These are phyloP conservation scores for Lagodon rhomboides DNA, from an alignment of 2,797 vertebrate genomes.

Conservation along the genomic window DNA sequence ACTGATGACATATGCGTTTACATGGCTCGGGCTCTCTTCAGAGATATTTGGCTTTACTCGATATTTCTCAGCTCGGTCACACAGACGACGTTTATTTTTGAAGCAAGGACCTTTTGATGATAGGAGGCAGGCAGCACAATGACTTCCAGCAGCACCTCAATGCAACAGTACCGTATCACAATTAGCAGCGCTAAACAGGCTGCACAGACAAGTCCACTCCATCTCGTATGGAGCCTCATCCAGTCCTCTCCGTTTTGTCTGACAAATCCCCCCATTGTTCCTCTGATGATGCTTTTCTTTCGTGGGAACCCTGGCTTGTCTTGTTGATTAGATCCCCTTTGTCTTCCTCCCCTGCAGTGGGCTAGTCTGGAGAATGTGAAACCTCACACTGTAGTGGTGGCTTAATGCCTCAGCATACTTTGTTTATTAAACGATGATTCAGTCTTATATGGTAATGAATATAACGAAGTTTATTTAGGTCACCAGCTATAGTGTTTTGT, in stretches of 20 bases:
- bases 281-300: conserved; percentile 86
- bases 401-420: conserved; percentile 83
- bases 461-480: conserved; percentile 69
- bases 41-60: conserved; percentile 71
- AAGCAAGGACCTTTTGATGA: conserved; percentile 83
- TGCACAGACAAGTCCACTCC: conserved; percentile 84
- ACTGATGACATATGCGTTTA: conserved; percentile 52
- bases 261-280: conserved; percentile 87
- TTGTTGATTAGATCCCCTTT: conserved; percentile 88
- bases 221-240: conserved; percentile 86
- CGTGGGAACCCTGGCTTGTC: conserved; percentile 88
- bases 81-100: conserved; percentile 74
- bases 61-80: conserved; percentile 76
- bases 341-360: conserved; percentile 84
- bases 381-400: conserved; percentile 81
- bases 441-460: conserved; percentile 71
- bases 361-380: conserved; percentile 83
- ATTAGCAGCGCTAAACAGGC: conserved; percentile 85
- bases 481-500: conserved; percentile 45
- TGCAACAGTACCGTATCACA: conserved; percentile 86
- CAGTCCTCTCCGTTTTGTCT: conserved; percentile 86
- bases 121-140: conserved; percentile 86
- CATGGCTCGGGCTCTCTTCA: conserved; percentile 42
- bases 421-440: conserved; percentile 77
- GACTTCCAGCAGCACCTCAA: conserved; percentile 85